phyloP scores from a whole-genome alignment of 2,888 invertebrate species.

The Thymelicus lineola region DNA sequence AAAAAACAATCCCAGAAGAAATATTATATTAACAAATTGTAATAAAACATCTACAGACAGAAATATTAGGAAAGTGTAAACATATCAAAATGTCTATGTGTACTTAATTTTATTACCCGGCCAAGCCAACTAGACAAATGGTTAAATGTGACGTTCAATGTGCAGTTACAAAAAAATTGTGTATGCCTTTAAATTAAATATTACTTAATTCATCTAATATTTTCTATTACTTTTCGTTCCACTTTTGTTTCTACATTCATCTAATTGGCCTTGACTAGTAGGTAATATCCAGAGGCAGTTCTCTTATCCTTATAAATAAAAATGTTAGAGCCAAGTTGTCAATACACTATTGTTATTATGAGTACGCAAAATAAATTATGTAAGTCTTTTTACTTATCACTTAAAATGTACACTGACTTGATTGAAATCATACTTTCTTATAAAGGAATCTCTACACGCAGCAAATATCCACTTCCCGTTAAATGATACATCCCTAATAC shows the following conservation, averaged over 20 bases:
- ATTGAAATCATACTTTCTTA: constrained; percentile 87
- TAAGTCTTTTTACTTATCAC: constrained; percentile 49
- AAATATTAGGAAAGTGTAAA: neutral
- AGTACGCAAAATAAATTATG: neutral
- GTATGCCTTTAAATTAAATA: no score
- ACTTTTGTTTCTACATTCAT: no score
- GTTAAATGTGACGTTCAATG: no score
- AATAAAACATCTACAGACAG: neutral
- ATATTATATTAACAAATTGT: neutral
- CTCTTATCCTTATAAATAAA: neutral
- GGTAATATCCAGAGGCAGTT: neutral
- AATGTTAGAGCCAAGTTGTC: neutral
- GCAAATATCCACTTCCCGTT: constrained; percentile 87
- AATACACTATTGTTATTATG: neutral
- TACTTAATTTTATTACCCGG: neutral
- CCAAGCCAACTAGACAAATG: neutral
- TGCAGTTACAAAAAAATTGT: no score
- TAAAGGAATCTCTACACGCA: constrained; percentile 86
- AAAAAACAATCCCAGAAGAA: neutral
- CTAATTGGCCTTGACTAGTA: no score
- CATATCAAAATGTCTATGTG: neutral
- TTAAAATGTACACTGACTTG: constrained; percentile 79
- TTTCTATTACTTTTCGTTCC: no score
- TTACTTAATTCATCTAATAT: no score
- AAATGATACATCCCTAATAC: constrained; percentile 86